phyloP scores from a whole-genome alignment of 2,797 vertebrate genomes.

The Avahi laniger region DNA sequence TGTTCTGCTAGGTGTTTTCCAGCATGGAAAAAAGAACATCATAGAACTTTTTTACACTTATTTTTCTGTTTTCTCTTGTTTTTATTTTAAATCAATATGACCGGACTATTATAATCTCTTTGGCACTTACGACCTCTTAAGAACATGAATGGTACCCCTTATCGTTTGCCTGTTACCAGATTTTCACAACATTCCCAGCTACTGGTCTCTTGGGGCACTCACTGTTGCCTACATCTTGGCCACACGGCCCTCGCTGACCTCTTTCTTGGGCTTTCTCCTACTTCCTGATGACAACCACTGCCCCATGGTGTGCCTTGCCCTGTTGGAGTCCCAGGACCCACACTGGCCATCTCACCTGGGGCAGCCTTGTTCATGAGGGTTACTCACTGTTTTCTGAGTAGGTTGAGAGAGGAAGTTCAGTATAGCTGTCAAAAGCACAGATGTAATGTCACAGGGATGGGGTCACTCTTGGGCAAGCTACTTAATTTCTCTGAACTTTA shows the following conservation, averaged over 20 bases:
- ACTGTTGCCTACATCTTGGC: background rate
- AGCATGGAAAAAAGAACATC: background rate
- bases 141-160: background rate
- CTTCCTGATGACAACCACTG: background rate
- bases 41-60: background rate
- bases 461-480: background rate
- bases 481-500: background rate
- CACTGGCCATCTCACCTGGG: background rate
- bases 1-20: background rate
- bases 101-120: background rate
- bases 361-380: background rate
- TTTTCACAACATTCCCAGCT: background rate
- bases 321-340: background rate
- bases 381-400: background rate
- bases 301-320: background rate
- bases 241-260: background rate
- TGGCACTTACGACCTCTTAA: background rate
- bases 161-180: background rate
- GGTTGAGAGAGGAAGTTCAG: background rate
- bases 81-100: conserved; percentile 12
- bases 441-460: background rate
- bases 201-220: background rate
- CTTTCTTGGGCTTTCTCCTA: background rate
- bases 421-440: background rate
- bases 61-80: background rate